Evolutionary conservation across 1,140 invertebrate genomes (phyloP).

Genomic region (Neodiprion pinetum): DNA sequence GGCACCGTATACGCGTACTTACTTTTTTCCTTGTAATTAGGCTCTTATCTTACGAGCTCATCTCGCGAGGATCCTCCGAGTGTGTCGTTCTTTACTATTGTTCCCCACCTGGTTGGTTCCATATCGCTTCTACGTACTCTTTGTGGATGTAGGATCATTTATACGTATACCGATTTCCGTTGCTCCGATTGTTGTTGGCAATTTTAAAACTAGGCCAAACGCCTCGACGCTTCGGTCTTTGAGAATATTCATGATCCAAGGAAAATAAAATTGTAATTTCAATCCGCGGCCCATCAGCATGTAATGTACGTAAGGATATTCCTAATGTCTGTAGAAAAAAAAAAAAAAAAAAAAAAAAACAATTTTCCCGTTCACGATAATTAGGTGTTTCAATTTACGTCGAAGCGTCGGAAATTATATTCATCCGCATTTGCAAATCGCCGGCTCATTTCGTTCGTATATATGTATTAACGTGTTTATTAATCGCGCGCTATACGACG

Average conservation of each 20-base stretch:
- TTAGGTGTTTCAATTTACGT: too few species aligned
- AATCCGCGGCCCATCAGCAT: too few species aligned
- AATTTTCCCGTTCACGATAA: too few species aligned
- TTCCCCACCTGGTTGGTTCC: neutral
- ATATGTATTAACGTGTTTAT: too few species aligned
- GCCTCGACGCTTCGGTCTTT: neutral
- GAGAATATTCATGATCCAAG: neutral
- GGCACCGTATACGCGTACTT: neutral
- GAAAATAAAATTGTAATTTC: too few species aligned
- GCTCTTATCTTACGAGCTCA: neutral
- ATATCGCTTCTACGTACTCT: neutral
- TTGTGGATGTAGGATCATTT: neutral
- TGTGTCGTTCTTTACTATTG: neutral
- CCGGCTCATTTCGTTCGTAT: too few species aligned
- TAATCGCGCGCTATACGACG: too few species aligned
- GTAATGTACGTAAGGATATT: too few species aligned
- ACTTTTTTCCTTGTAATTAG: conserved; percentile 4
- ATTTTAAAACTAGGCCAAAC: neutral
- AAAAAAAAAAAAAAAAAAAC: too few species aligned
- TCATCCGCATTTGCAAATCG: too few species aligned
- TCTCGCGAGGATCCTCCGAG: neutral
- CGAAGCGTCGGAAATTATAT: too few species aligned
- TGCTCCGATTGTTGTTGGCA: neutral
- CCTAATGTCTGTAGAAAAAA: too few species aligned
- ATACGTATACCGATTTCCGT: neutral